A percentile compares a stretch with the other conserved stretches of the same genome.
Evolutionary conservation across 2,888 invertebrate species (phyloP).

Genomic region (Dendrolimus houi): DNA sequence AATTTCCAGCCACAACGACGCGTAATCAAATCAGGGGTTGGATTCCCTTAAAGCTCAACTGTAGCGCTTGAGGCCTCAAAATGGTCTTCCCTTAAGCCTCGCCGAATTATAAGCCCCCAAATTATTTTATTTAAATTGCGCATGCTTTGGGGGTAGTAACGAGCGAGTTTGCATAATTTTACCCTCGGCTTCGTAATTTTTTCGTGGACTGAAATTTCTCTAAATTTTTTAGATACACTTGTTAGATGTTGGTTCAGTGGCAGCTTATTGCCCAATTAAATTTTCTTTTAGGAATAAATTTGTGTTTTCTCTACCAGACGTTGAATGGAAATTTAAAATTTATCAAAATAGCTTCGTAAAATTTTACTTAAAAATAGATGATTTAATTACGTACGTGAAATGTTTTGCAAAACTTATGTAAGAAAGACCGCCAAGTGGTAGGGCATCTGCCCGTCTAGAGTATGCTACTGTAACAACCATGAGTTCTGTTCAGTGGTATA

Average conservation of each 20-base stretch:
- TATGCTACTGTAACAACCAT: too few relatives aligned
- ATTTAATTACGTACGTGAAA: too few relatives aligned
- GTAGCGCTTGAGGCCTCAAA: too few relatives aligned
- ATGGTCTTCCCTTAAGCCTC: background rate
- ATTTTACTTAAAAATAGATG: too few relatives aligned
- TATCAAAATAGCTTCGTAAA: background rate
- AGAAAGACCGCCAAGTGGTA: too few relatives aligned
- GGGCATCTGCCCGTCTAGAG: too few relatives aligned
- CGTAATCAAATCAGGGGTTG: too few relatives aligned
- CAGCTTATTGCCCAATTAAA: background rate
- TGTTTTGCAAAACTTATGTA: too few relatives aligned
- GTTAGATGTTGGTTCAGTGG: constrained; percentile 1
- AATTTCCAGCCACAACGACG: too few relatives aligned
- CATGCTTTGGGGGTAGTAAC: background rate
- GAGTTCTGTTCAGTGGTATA: too few relatives aligned
- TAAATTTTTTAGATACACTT: background rate
- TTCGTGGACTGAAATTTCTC: background rate
- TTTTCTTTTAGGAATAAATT: background rate
- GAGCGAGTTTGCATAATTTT: background rate
- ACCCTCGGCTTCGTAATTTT: background rate
- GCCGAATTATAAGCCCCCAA: background rate
- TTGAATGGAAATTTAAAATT: background rate
- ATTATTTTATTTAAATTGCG: background rate
- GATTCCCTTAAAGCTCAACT: too few relatives aligned
- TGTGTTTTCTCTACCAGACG: background rate